A percentile compares a stretch with the other conserved stretches of the same genome.
phyloP scores from a whole-genome alignment of 2,113 vertebrate species.

The Atherinomorus stipes region DNA sequence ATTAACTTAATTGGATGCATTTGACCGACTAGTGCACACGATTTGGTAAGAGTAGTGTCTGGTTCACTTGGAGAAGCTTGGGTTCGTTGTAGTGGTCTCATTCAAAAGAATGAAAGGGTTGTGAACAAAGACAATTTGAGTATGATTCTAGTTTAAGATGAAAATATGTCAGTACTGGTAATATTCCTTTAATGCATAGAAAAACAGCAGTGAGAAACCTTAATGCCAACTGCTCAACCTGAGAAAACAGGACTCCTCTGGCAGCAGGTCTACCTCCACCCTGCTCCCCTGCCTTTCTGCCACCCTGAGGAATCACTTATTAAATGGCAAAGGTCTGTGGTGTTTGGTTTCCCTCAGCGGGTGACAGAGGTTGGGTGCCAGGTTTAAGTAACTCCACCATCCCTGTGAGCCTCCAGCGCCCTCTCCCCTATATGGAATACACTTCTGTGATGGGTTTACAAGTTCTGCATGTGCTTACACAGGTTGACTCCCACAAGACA shows the following conservation, averaged over 20 bases:
- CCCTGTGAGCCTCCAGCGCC: neutral
- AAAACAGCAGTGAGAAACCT: constrained; percentile 17
- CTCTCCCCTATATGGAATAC: neutral
- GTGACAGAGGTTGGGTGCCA: constrained; percentile 19
- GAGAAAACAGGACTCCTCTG: constrained; percentile 26
- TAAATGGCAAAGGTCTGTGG: constrained; percentile 81
- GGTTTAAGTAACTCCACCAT: constrained; percentile 1
- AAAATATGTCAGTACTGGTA: neutral
- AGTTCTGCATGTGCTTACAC: neutral
- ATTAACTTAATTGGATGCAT: too few relatives aligned
- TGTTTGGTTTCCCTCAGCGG: constrained; percentile 58
- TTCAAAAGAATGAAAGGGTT: neutral
- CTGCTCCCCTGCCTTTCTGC: constrained; percentile 30
- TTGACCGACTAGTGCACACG: too few relatives aligned
- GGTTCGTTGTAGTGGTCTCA: neutral
- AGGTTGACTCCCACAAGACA: neutral
- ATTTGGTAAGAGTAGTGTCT: neutral
- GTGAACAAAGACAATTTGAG: too few relatives aligned
- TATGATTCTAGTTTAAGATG: neutral
- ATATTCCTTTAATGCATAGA: neutral
- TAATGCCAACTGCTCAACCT: constrained; percentile 35
- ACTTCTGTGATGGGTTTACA: neutral
- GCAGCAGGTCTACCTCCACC: constrained; percentile 16
- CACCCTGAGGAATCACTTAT: constrained; percentile 37
- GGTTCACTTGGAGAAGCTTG: neutral